These are phyloP conservation scores for Felis catus DNA, from an alignment of 2,113 vertebrate species.

Conservation along the genomic window DNA sequence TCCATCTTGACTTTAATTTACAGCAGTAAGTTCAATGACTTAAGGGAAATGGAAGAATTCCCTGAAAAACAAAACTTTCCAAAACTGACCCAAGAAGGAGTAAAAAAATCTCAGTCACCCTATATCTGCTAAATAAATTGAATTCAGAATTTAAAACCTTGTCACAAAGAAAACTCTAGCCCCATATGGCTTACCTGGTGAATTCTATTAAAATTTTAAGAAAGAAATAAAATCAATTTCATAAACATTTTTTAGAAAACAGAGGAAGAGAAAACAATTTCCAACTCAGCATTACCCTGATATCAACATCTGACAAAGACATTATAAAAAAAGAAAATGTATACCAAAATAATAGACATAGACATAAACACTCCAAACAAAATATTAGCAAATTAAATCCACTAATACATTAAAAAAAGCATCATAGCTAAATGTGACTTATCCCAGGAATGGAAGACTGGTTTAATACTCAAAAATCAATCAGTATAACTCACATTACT, in stretches of 20 bases:
- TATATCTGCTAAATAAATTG: background rate
- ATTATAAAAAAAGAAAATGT: background rate
- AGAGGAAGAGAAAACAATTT: background rate
- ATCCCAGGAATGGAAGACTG: background rate
- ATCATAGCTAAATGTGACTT: background rate
- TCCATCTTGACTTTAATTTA: background rate
- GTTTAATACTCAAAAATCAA: background rate
- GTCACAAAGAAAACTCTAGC: background rate
- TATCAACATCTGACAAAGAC: background rate
- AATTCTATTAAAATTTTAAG: background rate
- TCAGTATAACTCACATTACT: background rate
- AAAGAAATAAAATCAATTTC: background rate
- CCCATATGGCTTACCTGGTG: background rate
- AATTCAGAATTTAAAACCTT: background rate
- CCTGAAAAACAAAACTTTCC: conserved; percentile 6
- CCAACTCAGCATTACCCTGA: background rate
- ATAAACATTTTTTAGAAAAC: background rate
- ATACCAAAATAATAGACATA: background rate
- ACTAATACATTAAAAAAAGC: background rate
- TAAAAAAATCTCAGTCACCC: background rate
- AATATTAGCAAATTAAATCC: background rate
- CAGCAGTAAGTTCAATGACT: background rate
- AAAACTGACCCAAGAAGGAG: background rate
- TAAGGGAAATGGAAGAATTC: background rate
- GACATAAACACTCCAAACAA: background rate